These are phyloP conservation scores for Sterna hirundo DNA, from an alignment of 2,113 vertebrate species.

Conservation along the genomic window DNA sequence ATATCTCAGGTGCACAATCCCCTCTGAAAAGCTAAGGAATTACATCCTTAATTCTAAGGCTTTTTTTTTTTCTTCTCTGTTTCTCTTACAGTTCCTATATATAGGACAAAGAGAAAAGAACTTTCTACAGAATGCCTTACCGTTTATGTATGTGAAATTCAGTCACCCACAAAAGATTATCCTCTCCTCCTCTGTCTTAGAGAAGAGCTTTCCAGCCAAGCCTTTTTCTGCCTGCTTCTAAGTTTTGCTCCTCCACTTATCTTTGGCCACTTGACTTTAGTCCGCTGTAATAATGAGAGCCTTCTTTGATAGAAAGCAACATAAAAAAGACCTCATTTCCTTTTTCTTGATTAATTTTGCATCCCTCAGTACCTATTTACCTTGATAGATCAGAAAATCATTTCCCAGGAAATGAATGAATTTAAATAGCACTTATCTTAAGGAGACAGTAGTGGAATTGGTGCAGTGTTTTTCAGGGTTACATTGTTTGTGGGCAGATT, in stretches of 20 bases:
- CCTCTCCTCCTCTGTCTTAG: neutral
- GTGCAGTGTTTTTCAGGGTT: neutral
- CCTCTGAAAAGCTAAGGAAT: neutral
- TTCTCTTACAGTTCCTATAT: neutral
- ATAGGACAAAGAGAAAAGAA: neutral
- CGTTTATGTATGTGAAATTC: neutral
- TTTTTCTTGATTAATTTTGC: slow-evolving; percentile 51
- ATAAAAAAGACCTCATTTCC: slow-evolving; percentile 23
- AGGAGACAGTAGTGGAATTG: neutral
- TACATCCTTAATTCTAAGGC: neutral
- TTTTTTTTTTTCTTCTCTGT: neutral
- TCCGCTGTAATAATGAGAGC: neutral
- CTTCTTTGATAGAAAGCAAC: slow-evolving; percentile 14
- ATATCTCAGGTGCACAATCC: neutral
- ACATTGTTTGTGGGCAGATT: neutral
- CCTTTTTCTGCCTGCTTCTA: neutral
- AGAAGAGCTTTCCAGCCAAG: neutral
- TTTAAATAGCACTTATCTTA: slow-evolving; percentile 35
- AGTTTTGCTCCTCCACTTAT: neutral
- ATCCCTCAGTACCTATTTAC: slow-evolving; percentile 44
- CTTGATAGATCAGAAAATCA: slow-evolving; percentile 48
- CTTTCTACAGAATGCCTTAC: neutral
- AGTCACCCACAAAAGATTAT: neutral
- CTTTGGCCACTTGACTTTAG: slow-evolving; percentile 10
- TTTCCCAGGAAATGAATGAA: slow-evolving; percentile 22